Evolutionary conservation across 2,888 invertebrate species (phyloP).

Genomic region (Himalopsyche anomala): DNA sequence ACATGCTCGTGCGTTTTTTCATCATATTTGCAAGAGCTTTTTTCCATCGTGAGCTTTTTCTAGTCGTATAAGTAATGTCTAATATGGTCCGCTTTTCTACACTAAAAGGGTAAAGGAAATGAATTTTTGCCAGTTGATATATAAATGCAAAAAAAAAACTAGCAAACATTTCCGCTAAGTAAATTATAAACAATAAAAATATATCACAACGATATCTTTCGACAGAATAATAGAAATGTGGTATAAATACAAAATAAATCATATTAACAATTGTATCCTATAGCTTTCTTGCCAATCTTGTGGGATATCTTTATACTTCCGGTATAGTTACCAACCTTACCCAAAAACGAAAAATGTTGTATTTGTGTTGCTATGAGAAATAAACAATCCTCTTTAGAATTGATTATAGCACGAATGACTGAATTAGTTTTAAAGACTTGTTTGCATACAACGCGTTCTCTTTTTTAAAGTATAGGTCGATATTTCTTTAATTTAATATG

Average conservation of each 20-base stretch:
- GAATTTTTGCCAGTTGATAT: not conserved
- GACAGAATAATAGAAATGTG: not conserved
- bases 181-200: slow-evolving; percentile 21
- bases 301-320: not conserved
- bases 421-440: too few relatives aligned
- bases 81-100: not conserved
- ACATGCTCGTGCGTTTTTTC: not conserved
- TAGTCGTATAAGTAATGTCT: not conserved
- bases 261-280: not conserved
- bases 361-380: not conserved
- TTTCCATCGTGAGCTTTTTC: not conserved
- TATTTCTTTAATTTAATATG: too few relatives aligned
- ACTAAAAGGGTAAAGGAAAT: slow-evolving; percentile 1
- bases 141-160: not conserved
- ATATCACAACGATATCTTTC: not conserved
- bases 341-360: not conserved
- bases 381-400: too few relatives aligned
- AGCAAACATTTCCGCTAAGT: not conserved
- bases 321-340: not conserved
- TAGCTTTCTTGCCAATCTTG: not conserved
- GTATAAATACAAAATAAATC: not conserved
- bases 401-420: too few relatives aligned
- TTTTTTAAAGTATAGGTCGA: too few relatives aligned
- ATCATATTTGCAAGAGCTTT: not conserved
- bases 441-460: too few relatives aligned